Percentiles rank a stretch among this genome's conserved stretches.
Evolutionary conservation across 2,888 invertebrate genomes (phyloP).

Genomic region (Platypus cylindrus): DNA sequence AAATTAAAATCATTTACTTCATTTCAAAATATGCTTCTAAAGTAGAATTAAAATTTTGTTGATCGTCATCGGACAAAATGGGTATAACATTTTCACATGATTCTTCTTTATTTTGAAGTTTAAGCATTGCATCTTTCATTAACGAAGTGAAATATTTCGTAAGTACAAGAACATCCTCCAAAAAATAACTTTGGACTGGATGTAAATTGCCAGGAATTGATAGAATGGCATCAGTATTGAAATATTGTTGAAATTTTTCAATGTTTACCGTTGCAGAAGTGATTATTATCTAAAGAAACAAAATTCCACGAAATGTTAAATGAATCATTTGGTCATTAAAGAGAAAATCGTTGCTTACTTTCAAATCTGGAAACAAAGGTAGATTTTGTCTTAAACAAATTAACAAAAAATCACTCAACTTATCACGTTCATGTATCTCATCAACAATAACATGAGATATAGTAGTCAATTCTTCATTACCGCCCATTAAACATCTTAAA

Average conservation of each 20-base stretch:
- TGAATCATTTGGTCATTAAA: not conserved
- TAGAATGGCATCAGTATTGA: constrained; percentile 63
- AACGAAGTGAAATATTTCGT: constrained; percentile 38
- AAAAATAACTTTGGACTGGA: constrained; percentile 61
- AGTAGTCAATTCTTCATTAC: constrained; percentile 50
- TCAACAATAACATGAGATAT: constrained; percentile 85
- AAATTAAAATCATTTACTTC: no score
- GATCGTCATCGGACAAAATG: constrained; percentile 12
- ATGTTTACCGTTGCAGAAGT: constrained; percentile 94
- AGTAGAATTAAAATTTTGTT: constrained; percentile 16
- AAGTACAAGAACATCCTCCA: constrained; percentile 65
- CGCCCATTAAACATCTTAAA: constrained; percentile 75
- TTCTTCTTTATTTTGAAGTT: constrained; percentile 37
- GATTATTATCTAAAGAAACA: constrained; percentile 40
- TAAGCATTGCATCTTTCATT: constrained; percentile 16
- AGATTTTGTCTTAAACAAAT: constrained; percentile 71
- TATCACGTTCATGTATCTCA: constrained; percentile 91
- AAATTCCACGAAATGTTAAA: not conserved
- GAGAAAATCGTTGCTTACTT: constrained; percentile 35
- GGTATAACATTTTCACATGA: constrained; percentile 36
- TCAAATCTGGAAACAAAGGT: constrained; percentile 54
- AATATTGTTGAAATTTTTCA: constrained; percentile 70
- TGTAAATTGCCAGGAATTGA: constrained; percentile 63
- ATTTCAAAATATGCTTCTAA: constrained; percentile 38
- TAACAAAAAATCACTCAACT: constrained; percentile 84